Percentiles rank a stretch among this genome's conserved stretches.
Evolutionary conservation across 1,140 invertebrate species (phyloP).

Genomic region (Laupala kohalensis): DNA sequence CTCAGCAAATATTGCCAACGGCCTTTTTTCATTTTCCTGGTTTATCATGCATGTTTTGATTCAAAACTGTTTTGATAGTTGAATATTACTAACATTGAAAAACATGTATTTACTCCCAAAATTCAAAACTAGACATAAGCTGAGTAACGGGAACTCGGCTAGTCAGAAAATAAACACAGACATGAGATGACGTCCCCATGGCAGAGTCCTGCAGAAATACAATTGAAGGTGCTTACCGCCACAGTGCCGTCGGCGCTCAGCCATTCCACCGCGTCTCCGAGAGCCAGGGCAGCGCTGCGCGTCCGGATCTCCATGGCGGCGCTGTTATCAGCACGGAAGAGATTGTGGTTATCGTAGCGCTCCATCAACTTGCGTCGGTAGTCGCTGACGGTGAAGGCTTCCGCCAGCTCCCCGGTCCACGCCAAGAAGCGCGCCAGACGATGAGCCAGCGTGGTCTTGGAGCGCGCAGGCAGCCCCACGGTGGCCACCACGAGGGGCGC

Average conservation of each 20-base stretch:
- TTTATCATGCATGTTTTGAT: too few species aligned
- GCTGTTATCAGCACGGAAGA: conserved; percentile 71
- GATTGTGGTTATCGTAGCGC: conserved; percentile 65
- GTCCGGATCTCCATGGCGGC: conserved; percentile 63
- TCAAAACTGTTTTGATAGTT: too few species aligned
- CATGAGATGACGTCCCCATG: too few species aligned
- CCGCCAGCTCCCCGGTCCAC: conserved; percentile 77
- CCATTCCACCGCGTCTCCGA: conserved; percentile 70
- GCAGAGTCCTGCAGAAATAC: too few species aligned
- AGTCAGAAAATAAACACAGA: too few species aligned
- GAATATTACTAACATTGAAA: too few species aligned
- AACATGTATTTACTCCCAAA: too few species aligned
- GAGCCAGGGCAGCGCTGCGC: conserved; percentile 66
- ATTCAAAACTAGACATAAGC: too few species aligned
- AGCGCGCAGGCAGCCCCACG: conserved; percentile 80
- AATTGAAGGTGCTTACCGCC: conserved; percentile 58
- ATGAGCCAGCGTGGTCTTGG: conserved; percentile 82
- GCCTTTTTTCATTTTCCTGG: too few species aligned
- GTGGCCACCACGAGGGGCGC: conserved; percentile 72
- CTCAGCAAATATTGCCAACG: too few species aligned
- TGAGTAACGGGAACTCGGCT: too few species aligned
- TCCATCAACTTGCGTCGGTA: conserved; percentile 66
- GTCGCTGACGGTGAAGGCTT: conserved; percentile 80
- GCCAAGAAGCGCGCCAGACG: conserved; percentile 77
- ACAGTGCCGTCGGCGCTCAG: conserved; percentile 62